Conservation (phyloP, 2,113 vertebrate species). For the Silurus glanis region DNA sequence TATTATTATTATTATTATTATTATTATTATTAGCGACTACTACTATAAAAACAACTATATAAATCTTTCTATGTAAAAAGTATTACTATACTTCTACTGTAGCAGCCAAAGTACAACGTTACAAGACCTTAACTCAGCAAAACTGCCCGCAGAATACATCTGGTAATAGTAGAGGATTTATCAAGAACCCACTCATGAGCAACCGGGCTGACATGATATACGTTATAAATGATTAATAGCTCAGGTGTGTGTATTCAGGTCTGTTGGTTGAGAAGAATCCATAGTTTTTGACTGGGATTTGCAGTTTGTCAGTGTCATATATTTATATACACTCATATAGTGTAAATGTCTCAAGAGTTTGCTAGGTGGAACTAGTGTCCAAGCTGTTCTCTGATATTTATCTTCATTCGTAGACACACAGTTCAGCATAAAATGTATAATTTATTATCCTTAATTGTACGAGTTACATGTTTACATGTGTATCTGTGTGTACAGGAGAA, state of each 20-base stretch:
- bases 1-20: neutral
- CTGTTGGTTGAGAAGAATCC: constrained; percentile 50
- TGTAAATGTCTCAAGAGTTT: neutral
- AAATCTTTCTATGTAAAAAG: constrained; percentile 20
- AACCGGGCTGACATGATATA: constrained; percentile 66
- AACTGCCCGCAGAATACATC: constrained; percentile 45
- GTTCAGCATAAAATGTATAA: neutral
- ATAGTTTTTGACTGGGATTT: constrained; percentile 67
- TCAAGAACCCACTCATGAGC: constrained; percentile 40
- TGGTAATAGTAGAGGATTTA: constrained; percentile 61
- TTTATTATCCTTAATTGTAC: neutral
- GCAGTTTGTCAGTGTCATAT: constrained; percentile 43
- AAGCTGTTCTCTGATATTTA: neutral
- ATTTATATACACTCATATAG: neutral
- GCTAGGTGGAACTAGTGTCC: neutral
- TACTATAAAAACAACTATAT: neutral
- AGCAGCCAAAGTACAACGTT: constrained; percentile 60
- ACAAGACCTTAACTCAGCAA: constrained; percentile 41
- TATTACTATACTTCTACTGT: constrained; percentile 17
- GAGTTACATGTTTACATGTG: neutral
- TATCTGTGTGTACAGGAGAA: neutral
- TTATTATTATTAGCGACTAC: neutral
- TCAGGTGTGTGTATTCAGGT: constrained; percentile 55
- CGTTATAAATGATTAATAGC: constrained; percentile 66
- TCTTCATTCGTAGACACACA: constrained; percentile 2